Base-by-base conservation (phyloP, 1,140 invertebrate species). In the Pectinophora gossypiella region DNA sequence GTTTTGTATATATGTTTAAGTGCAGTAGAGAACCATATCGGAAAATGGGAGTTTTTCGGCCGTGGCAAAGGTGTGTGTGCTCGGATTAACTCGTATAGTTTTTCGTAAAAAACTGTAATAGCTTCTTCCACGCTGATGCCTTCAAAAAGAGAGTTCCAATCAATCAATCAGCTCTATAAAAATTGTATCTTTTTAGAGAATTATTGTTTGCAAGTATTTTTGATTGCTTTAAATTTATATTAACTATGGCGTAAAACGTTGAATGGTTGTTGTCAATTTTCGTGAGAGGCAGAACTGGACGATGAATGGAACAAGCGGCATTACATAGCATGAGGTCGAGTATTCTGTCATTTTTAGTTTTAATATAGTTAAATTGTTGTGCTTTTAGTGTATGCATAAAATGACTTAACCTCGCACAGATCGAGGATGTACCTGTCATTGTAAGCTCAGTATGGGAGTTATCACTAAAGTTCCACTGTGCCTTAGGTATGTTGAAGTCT, bases 51-150 rank as follows among this genome's bases (percentile, higher is more conserved):
- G 13, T 38, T 6, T 38, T 38, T 38, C n/a, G 46, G 53, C 52
- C 48, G 54, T 48, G 21, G 36, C 20, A 56, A 60, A 16, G 3
- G 18, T 12, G 43, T 21, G 20, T n/a, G 43, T 45, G 19, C 19
- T 19, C 6, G 5, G 12, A 42, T 42, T 1, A 42, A 3, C 18
- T 42, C 18, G 18, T 18, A 42, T 42, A 42, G 13, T 43, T 43
- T 18, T 16, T 43, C 40, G 10, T 43, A 43, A 12, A 43, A 19
- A 16, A 16, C 10, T 10, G 1, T 13, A 1, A 43, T 18, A 13
- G 40, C 40, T 18, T 43, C 13, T 43, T 43, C 40, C 18, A 18
- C 18, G 0, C 0, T 19, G 4, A 43, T n/a, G 12, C 40, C 44
- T 23, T 21, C n/a, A 19, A 46, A 46, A 12, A 22, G n/a, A 12